Percentiles rank a stretch among this genome's conserved stretches.
These are phyloP conservation scores for Volucella inflata DNA, from an alignment of 2,888 invertebrate species.

Conservation along the genomic window DNA sequence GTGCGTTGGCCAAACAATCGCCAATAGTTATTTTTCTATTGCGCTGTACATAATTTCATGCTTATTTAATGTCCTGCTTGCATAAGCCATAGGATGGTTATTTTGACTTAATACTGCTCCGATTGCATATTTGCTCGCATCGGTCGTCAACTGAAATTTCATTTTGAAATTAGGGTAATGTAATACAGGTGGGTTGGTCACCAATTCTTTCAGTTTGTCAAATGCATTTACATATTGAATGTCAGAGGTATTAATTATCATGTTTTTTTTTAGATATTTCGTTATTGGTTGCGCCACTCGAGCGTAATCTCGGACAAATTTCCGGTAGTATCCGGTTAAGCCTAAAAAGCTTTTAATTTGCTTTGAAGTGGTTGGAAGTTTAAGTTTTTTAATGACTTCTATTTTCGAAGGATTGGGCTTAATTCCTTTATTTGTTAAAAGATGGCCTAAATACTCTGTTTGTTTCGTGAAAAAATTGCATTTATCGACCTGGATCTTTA, in stretches of 20 bases:
- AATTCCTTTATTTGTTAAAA: background rate
- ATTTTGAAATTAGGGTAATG: too few species aligned
- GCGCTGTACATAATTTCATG: conserved; percentile 27
- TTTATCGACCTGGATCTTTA: background rate
- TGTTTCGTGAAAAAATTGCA: conserved; percentile 1
- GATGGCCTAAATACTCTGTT: conserved; percentile 1
- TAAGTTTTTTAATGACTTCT: background rate
- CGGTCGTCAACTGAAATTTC: too few species aligned
- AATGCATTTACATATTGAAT: conserved; percentile 19
- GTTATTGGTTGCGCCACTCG: too few species aligned
- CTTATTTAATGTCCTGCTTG: conserved; percentile 15
- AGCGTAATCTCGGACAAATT: conserved; percentile 6
- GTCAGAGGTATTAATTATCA: conserved; percentile 16
- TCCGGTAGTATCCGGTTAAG: background rate
- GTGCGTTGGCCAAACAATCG: too few species aligned
- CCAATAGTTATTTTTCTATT: conserved; percentile 37
- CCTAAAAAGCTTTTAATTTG: background rate
- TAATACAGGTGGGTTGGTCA: conserved; percentile 11
- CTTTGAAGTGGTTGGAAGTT: background rate
- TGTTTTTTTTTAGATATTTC: conserved; percentile 1
- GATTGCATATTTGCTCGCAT: conserved; percentile 21
- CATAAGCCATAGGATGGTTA: conserved; percentile 5
- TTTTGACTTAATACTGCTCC: conserved; percentile 4
- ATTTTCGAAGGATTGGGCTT: background rate
- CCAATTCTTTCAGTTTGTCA: conserved; percentile 24